Evolutionary conservation across 2,113 vertebrate species (phyloP).

Genomic region (Heliornis fulica): DNA sequence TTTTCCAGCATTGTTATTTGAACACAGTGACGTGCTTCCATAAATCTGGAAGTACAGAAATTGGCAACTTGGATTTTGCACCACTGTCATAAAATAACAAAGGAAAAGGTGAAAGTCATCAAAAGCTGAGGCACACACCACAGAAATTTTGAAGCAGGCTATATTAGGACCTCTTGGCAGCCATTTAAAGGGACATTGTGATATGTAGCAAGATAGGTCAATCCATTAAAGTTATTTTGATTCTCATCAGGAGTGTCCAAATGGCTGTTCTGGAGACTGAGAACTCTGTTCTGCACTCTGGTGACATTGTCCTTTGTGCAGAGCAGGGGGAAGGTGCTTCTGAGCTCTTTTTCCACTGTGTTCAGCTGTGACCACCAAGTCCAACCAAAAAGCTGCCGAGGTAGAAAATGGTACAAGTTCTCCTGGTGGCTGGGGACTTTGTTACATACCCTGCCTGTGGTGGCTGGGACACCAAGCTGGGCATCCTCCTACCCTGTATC

Average conservation of each 20-base stretch:
- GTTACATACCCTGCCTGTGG: neutral
- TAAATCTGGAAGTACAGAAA: neutral
- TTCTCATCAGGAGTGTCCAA: neutral
- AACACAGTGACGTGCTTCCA: neutral
- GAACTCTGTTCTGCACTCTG: neutral
- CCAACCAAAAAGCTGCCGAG: neutral
- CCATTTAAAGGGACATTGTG: neutral
- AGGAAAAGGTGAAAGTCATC: neutral
- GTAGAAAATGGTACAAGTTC: neutral
- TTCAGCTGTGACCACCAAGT: neutral
- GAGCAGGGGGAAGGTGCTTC: neutral
- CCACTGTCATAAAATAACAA: neutral
- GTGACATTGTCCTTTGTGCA: neutral
- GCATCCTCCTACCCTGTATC: neutral
- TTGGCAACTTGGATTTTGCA: neutral
- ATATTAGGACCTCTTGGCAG: neutral
- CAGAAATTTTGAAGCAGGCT: neutral
- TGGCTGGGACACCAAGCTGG: neutral
- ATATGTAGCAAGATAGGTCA: neutral
- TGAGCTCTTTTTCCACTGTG: neutral
- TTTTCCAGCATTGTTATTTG: conserved; percentile 31
- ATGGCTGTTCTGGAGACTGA: neutral
- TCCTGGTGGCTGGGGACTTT: no score
- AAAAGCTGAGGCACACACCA: neutral
- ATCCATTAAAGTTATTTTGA: neutral